Evolutionary conservation across 92 coral and sea anemone genomes (phyloP).

Genomic region (Epizoanthus stellaris): DNA sequence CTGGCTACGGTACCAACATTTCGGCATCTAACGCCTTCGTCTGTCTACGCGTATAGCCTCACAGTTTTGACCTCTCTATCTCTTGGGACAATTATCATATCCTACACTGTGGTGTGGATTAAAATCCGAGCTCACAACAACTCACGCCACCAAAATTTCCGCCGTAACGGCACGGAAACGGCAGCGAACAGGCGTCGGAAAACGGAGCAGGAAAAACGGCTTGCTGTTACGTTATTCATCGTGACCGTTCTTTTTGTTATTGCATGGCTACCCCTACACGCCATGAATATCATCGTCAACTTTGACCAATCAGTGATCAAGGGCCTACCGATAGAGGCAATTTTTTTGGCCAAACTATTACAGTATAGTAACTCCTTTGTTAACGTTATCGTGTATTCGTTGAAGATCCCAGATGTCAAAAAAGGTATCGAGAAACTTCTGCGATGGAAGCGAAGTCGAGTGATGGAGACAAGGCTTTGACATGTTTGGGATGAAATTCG

Average conservation of each 20-base stretch:
- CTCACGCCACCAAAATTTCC: neutral
- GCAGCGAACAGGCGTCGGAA: neutral
- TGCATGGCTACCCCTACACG: constrained; percentile 32
- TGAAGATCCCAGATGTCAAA: constrained; percentile 19
- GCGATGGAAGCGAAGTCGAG: neutral
- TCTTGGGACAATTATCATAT: constrained; percentile 1
- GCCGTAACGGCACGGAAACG: neutral
- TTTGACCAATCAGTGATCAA: constrained; percentile 20
- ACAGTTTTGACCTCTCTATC: constrained; percentile 12
- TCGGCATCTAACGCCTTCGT: constrained; percentile 5
- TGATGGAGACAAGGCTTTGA: constrained; percentile 21
- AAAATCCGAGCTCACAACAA: constrained; percentile 8
- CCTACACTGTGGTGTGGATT: constrained; percentile 15
- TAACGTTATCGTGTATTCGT: constrained; percentile 28
- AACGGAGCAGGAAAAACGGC: neutral
- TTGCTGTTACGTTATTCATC: neutral
- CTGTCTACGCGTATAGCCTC: constrained; percentile 1
- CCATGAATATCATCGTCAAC: constrained; percentile 23
- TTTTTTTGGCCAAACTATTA: constrained; percentile 27
- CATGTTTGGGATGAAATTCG: neutral
- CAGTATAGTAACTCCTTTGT: constrained; percentile 34
- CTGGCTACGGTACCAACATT: neutral
- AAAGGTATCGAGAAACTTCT: constrained; percentile 18
- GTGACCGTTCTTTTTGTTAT: constrained; percentile 31
- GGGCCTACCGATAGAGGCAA: constrained; percentile 10